phyloP scores from a whole-genome alignment of 2,113 vertebrate genomes.

The Upupa epops region DNA sequence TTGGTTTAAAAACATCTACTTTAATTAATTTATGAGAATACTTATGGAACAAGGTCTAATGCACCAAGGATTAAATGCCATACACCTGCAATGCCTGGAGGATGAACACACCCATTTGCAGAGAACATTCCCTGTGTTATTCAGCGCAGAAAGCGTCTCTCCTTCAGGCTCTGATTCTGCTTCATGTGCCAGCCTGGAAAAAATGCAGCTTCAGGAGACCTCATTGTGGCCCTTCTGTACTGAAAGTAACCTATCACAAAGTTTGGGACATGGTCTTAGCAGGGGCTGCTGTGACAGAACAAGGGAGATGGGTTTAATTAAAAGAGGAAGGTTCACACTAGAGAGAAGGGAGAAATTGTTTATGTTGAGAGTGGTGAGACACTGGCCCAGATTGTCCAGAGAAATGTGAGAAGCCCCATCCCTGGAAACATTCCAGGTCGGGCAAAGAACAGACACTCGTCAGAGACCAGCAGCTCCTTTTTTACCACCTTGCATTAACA shows the following conservation, averaged over 20 bases:
- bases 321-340: neutral
- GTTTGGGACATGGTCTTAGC: neutral
- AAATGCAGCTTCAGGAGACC: neutral
- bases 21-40: constrained; percentile 58
- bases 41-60: constrained; percentile 39
- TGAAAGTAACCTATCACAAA: neutral
- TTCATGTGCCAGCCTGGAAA: neutral
- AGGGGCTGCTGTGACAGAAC: neutral
- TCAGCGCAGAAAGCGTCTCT: neutral
- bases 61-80: constrained; percentile 47
- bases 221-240: neutral
- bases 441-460: neutral
- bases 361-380: neutral
- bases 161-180: neutral
- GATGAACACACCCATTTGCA: neutral
- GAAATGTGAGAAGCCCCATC: neutral
- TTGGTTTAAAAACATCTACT: constrained; percentile 49
- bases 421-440: neutral
- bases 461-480: neutral
- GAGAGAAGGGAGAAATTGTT: neutral
- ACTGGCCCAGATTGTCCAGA: neutral
- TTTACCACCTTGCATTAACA: neutral
- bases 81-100: neutral
- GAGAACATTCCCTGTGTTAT: neutral
- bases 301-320: neutral